A percentile compares a stretch with the other conserved stretches of the same genome.
These are phyloP conservation scores for Tachysurus vachellii DNA, from an alignment of 2,113 vertebrate genomes.

Conservation along the genomic window DNA sequence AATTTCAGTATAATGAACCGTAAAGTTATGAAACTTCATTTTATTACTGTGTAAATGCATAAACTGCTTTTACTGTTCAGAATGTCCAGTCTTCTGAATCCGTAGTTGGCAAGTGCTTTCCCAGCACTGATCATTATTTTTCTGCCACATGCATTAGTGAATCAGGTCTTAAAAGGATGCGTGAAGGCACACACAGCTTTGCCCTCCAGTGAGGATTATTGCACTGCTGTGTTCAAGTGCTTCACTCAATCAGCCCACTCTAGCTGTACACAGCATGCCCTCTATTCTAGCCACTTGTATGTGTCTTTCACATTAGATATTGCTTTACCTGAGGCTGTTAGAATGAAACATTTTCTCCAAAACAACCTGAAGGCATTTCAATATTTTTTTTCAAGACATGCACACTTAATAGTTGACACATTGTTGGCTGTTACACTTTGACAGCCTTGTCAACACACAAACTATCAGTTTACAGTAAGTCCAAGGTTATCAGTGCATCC, in stretches of 20 bases:
- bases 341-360: constrained; percentile 10
- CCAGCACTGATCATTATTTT: background rate
- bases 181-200: constrained; percentile 31
- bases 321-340: background rate
- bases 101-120: background rate
- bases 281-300: constrained; percentile 1
- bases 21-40: background rate
- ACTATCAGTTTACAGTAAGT: background rate
- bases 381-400: constrained; percentile 14
- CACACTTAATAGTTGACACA: constrained; percentile 7
- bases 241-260: constrained; percentile 37
- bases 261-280: constrained; percentile 1
- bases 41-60: background rate
- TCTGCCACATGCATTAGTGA: constrained; percentile 12
- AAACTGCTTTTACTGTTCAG: background rate
- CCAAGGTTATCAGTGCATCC: background rate
- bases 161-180: constrained; percentile 28
- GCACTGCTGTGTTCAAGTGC: constrained; percentile 22
- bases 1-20: background rate
- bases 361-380: constrained; percentile 27
- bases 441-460: constrained; percentile 21
- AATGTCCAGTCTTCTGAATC: background rate
- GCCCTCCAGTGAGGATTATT: constrained; percentile 33
- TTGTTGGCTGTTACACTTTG: background rate
- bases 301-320: constrained; percentile 17